Conservation (phyloP, 2,113 vertebrate genomes). For the Gallinago paraguaiae region DNA sequence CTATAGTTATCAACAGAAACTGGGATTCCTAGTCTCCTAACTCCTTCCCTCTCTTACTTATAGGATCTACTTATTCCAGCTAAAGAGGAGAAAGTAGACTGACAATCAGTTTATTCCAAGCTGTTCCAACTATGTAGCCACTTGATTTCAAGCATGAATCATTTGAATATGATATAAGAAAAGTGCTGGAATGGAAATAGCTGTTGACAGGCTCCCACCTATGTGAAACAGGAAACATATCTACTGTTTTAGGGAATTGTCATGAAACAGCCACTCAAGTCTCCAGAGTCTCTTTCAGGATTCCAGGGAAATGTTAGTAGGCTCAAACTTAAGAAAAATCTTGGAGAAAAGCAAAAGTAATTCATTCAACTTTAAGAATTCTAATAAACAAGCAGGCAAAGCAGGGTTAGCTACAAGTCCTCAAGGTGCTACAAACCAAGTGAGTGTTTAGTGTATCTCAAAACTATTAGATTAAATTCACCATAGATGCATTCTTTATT, state of each 20-base stretch:
- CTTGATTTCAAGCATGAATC: background rate
- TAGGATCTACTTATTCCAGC: background rate
- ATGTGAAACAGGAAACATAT: background rate
- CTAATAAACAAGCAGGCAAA: background rate
- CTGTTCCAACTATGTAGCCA: slow-evolving; percentile 18
- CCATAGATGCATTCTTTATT: background rate
- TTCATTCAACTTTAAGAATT: background rate
- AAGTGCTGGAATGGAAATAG: slow-evolving; percentile 14
- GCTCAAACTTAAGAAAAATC: background rate
- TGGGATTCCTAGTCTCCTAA: background rate
- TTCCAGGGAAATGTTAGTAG: slow-evolving; percentile 13
- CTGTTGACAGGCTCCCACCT: slow-evolving; percentile 41
- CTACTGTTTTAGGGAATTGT: background rate
- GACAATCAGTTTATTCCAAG: slow-evolving; percentile 35
- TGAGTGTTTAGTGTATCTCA: background rate
- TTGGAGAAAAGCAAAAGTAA: background rate
- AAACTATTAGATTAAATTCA: background rate
- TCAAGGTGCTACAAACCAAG: background rate
- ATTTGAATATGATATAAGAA: background rate
- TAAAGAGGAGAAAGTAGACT: background rate
- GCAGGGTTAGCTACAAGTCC: background rate
- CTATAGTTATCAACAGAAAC: background rate
- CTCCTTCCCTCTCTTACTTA: background rate
- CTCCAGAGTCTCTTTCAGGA: background rate
- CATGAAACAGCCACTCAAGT: background rate